Evolutionary conservation across 2,888 invertebrate genomes (phyloP).

Genomic region (Drosophila peninsularis): DNA sequence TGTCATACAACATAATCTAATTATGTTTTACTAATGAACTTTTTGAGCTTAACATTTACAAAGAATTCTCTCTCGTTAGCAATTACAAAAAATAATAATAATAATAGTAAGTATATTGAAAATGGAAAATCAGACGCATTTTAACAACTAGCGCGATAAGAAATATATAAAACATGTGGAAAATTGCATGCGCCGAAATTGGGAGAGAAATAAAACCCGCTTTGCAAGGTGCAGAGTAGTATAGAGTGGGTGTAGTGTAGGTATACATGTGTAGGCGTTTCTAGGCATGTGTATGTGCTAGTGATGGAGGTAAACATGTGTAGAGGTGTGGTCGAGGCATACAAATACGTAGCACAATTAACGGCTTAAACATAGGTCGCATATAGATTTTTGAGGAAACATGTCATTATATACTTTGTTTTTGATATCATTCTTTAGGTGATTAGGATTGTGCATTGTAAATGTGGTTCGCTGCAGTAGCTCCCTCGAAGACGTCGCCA

Average conservation of each 20-base stretch:
- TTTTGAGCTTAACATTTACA: constrained; percentile 81
- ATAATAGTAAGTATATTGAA: constrained; percentile 45
- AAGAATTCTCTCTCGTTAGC: constrained; percentile 64
- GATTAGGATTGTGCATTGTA: constrained; percentile 76
- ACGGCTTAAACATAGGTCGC: constrained; percentile 47
- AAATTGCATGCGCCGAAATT: constrained; percentile 22
- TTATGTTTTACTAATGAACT: constrained; percentile 76
- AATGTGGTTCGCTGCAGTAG: constrained; percentile 61
- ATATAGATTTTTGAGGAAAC: constrained; percentile 47
- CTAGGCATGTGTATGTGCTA: constrained; percentile 12
- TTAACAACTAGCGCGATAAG: constrained; percentile 50
- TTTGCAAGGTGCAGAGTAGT: constrained; percentile 42
- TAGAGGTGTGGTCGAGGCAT: constrained; percentile 28
- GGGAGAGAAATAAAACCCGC: constrained; percentile 17
- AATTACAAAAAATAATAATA: constrained; percentile 56
- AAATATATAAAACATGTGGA: constrained; percentile 35
- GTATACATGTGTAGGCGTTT: constrained; percentile 4
- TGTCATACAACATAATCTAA: constrained; percentile 79
- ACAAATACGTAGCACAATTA: constrained; percentile 32
- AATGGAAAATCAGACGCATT: constrained; percentile 40
- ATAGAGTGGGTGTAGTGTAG: constrained; percentile 9
- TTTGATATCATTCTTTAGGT: constrained; percentile 67
- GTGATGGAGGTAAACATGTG: constrained; percentile 43
- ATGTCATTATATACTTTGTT: constrained; percentile 44
- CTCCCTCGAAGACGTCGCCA: constrained; percentile 32